Conservation (phyloP, 2,888 invertebrate genomes). For the Thalpophila matura region DNA sequence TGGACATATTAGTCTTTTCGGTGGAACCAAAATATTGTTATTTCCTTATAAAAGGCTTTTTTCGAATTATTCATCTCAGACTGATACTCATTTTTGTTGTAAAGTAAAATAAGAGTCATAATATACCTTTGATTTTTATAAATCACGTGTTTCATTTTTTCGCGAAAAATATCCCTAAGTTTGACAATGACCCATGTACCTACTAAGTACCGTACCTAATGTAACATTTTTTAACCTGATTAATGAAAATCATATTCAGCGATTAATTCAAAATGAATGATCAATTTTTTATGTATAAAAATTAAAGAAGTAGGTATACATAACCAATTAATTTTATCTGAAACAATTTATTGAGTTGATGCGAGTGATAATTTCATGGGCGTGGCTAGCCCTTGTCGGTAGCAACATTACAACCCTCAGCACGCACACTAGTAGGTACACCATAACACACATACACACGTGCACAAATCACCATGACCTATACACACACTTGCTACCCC, state of each 20-base stretch:
- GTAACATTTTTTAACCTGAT: neutral
- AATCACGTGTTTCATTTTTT: too few relatives aligned
- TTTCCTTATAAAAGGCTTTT: too few relatives aligned
- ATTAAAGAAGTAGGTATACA: neutral
- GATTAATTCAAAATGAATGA: neutral
- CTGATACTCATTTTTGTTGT: too few relatives aligned
- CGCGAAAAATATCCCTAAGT: too few relatives aligned
- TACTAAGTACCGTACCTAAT: too few relatives aligned
- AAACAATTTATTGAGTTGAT: constrained; percentile 69
- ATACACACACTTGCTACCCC: constrained; percentile 77
- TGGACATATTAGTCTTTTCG: too few relatives aligned
- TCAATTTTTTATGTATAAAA: neutral
- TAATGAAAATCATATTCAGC: neutral
- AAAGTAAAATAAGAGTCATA: too few relatives aligned
- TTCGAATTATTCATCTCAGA: too few relatives aligned
- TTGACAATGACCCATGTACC: too few relatives aligned
- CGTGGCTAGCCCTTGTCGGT: constrained; percentile 81
- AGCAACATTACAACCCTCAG: constrained; percentile 79
- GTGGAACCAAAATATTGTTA: too few relatives aligned
- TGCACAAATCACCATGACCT: constrained; percentile 58
- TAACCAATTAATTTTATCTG: constrained; percentile 33
- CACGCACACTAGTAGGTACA: constrained; percentile 36
- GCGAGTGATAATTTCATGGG: constrained; percentile 83
- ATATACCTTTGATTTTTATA: too few relatives aligned
- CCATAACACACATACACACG: constrained; percentile 48